Evolutionary conservation across 2,888 invertebrate species (phyloP).

Genomic region (Patella pellucida): DNA sequence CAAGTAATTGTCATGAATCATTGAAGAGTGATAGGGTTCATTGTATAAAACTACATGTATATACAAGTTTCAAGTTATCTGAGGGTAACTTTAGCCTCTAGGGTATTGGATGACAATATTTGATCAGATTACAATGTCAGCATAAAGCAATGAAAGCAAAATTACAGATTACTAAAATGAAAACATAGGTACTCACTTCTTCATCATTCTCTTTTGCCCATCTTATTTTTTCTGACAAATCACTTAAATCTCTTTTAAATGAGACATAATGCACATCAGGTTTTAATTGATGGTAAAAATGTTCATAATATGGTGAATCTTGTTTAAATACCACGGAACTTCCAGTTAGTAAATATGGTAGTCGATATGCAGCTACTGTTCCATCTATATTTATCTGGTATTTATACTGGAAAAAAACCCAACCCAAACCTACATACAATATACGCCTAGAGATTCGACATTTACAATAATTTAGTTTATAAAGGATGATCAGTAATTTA

Average conservation of each 20-base stretch:
- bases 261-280: slow-evolving; percentile 88
- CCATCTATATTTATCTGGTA: slow-evolving; percentile 96
- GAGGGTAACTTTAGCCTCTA: too few species aligned
- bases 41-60: too few species aligned
- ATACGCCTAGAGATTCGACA: too few species aligned
- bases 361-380: slow-evolving; percentile 94
- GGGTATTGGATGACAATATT: neutral
- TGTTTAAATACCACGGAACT: slow-evolving; percentile 92
- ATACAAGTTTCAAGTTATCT: too few species aligned
- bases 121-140: neutral
- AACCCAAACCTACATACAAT: too few species aligned
- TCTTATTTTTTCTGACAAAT: slow-evolving; percentile 80
- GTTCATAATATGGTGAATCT: slow-evolving; percentile 93
- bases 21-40: too few species aligned
- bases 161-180: neutral
- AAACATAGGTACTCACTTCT: slow-evolving; percentile 49
- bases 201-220: slow-evolving; percentile 73
- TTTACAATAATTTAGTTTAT: too few species aligned
- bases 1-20: too few species aligned
- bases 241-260: slow-evolving; percentile 83
- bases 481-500: too few species aligned
- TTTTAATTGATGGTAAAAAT: slow-evolving; percentile 85
- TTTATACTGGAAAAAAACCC: slow-evolving; percentile 82
- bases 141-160: neutral
- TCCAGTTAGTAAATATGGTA: slow-evolving; percentile 91